Evolutionary conservation across 1,140 invertebrate species (phyloP), one percentile per base, ranked within the genome.

Genomic region (Stratiolaelaps scimitus): DNA sequence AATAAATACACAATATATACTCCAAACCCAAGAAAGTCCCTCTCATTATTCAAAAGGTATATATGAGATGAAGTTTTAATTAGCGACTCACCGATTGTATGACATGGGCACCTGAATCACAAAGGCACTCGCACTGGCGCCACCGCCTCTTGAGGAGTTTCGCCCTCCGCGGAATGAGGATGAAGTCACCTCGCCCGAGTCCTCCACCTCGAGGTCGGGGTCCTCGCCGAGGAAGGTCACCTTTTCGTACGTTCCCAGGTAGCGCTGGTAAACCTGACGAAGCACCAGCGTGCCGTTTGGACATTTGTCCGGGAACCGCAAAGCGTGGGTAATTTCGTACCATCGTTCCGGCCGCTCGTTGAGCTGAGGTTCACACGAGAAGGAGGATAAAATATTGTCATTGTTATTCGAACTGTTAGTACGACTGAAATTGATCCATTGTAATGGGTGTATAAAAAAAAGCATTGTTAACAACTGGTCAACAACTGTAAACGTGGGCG

Each of bases 191-290:
- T 88, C 86, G 70, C 87, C 85, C 56, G 85, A 83, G 68, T 88
- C 85, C 64, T 81, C 82, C 69, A 82, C 81, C 53, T 81, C 83
- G 66, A 83, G 79, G 67, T 80, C 76, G 4, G 75, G 74, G 71
- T 91, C 88, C 74, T 89, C 87, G 4, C 87, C 88, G 60, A 88
- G 78, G 72, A 84, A 88, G 69, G 90, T 83, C 17, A 89, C 82
- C 73, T 89, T 88, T 73, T 91, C 89, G 75, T 89, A 92, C 70
- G 82, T 78, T 72, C 88, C 84, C 71, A 89, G 77, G 76, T 85
- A 86, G 76, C 88, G 90, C 75, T 43, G 79, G 78, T 67, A 67
- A 20, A 67, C n/a, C 56, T 64, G 66, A 19, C 66, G 56, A 34
- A 67, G 66, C 43, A 60, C 66, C 66, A 67, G 29, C n/a, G 53